Evolutionary conservation across 2,113 vertebrate genomes (phyloP), one percentile per base, ranked within the genome.

Genomic region (Alosa alosa): DNA sequence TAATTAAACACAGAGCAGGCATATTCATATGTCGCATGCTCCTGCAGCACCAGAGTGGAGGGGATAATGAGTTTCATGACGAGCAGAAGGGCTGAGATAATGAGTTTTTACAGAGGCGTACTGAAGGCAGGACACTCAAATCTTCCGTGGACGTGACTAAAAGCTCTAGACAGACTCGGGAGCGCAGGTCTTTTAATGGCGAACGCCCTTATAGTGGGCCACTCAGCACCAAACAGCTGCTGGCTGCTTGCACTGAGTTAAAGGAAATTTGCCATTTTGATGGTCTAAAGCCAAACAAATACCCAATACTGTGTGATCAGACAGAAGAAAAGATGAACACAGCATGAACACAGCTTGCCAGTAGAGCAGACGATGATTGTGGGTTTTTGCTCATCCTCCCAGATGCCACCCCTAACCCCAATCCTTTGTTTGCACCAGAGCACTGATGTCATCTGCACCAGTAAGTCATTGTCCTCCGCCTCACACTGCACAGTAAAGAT

Each of bases 41-140:
- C 90, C 90, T 90, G 91, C 90, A 89, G 90, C 89, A 47, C 84
- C 84, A 90, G 89, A 93, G 93, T 90, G 93, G 94, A 93, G 93
- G 87, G 91, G 92, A 94, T 95, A 95, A 95, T 95, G 93, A 95
- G 92, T 94, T 95, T 94, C 91, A 90, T 93, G 93, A 94, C 93
- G 93, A 94, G 94, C 93, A 92, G 93, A 93, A 93, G 93, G 88
- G 90, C 92, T 92, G 90, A 93, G 93, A 95, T 95, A 95, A 95
- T 95, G 94, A 95, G 93, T 94, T 94, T 94, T 92, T 93, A 92
- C 93, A 93, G 87, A 92, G 94, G 93, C 92, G 90, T 90, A 91
- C 91, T 86, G 84, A 87, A 84, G 88, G 91, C 88, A 92, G 91
- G 90, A 83, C 89, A 81, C 86, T 86, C 83, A 88, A 84, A 90